Evolutionary conservation across 2,113 vertebrate species (phyloP).

Genomic region (Cheilinus undulatus): DNA sequence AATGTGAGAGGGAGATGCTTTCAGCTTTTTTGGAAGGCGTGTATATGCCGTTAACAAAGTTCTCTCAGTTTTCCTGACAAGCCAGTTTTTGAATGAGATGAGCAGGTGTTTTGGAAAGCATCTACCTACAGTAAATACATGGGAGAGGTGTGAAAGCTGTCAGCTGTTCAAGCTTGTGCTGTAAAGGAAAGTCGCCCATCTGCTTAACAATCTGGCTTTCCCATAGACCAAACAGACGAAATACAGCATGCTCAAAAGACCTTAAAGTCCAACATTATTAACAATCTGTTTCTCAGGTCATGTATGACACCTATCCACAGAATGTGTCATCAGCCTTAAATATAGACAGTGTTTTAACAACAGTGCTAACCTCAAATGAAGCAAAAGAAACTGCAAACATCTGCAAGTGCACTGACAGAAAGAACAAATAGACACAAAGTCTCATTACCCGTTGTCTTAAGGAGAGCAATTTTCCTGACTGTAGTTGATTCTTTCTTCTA

Average conservation of each 20-base stretch:
- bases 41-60: slow-evolving; percentile 34
- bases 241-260: slow-evolving; percentile 9
- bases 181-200: slow-evolving; percentile 44
- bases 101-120: slow-evolving; percentile 54
- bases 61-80: slow-evolving; percentile 34
- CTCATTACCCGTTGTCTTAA: neutral
- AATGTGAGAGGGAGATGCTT: slow-evolving; percentile 43
- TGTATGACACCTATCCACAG: too few species aligned
- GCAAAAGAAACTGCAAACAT: slow-evolving; percentile 4
- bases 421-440: too few species aligned
- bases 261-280: slow-evolving; percentile 17
- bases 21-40: slow-evolving; percentile 28
- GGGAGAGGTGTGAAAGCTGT: slow-evolving; percentile 41
- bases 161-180: slow-evolving; percentile 37
- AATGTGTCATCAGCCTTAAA: neutral
- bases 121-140: slow-evolving; percentile 43
- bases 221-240: slow-evolving; percentile 15
- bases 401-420: slow-evolving; percentile 1
- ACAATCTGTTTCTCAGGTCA: slow-evolving; percentile 15
- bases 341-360: neutral
- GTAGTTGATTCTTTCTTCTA: slow-evolving; percentile 18
- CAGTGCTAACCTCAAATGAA: neutral
- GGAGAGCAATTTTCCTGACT: slow-evolving; percentile 4
- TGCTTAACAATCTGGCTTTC: slow-evolving; percentile 31
- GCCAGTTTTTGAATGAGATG: slow-evolving; percentile 23